Base-by-base conservation (phyloP, 1,140 invertebrate genomes). In the Aporrectodea caliginosa region DNA sequence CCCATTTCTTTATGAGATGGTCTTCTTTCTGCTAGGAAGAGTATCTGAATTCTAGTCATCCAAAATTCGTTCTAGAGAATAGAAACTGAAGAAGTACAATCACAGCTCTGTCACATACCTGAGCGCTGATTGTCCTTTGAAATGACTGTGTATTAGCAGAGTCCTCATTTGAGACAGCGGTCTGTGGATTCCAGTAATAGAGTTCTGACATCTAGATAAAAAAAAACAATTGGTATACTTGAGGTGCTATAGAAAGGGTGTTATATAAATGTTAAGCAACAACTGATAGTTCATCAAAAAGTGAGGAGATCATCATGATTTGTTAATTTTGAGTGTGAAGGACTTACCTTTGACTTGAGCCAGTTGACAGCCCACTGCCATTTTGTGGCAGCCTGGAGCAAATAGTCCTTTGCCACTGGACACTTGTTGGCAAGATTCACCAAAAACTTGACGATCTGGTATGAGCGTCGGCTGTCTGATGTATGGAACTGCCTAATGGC, bases 341-440 rank as follows among this genome's bases (percentile, higher is more conserved):
- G 32, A 75, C 75, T 71, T 78, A 87, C 87, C 85, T 88, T 89
- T 78, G 86, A 87, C 81, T 88, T 88, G 0, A 90, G 85, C 90
- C 90, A 90, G 78, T 89, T 88, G 68, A 90, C 89, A 69, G 89
- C 87, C 89, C 89, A 90, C 82, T 90, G 88, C 90, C 90, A 90
- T 79, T 87, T 88, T 73, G 84, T 83, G 35, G 88, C 85, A n/a
- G 86, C 87, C 71, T 87, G 85, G 2, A 90, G 84, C 1, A 90
- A 85, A 81, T 89, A 88, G 16, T 90, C 88, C 81, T 90, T 89
- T 30, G 83, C 85, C 35, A 84, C 75, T 31, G 82, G 78, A 80
- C 86, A 89, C 81, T 86, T 85, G 77, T 86, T 87, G 27, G 87
- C 85, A 43, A 90, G 80, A 69, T 81, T 85, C 22, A 90, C 89